Percentiles rank a stretch among this genome's conserved stretches.
phyloP scores from a whole-genome alignment of 2,797 vertebrate species.

The Emys orbicularis region DNA sequence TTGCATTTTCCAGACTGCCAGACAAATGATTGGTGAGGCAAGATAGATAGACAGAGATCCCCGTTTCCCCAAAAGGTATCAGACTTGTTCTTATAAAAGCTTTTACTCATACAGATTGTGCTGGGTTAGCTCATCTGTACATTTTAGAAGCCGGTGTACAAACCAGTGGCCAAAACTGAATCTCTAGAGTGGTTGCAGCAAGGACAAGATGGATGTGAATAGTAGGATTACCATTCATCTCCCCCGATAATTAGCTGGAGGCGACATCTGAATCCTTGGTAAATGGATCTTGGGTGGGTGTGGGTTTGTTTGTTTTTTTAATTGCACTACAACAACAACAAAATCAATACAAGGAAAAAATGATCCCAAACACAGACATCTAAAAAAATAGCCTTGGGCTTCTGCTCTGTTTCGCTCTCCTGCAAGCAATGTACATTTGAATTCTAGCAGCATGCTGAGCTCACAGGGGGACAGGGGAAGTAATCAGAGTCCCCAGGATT shows the following conservation, averaged over 20 bases:
- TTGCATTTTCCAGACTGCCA: background rate
- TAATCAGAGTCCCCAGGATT: background rate
- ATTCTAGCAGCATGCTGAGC: background rate
- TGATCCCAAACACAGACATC: background rate
- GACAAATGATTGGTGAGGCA: rapidly evolving
- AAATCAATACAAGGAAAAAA: background rate
- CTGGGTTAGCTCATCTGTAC: background rate
- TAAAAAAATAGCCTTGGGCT: background rate
- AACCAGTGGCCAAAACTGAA: constrained; percentile 3
- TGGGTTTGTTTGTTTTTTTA: background rate
- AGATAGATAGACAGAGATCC: rapidly evolving
- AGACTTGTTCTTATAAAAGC: background rate
- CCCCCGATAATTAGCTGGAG: background rate
- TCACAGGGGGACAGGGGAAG: background rate
- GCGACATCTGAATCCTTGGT: constrained; percentile 12
- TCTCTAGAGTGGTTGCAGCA: background rate
- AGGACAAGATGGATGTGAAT: constrained; percentile 42
- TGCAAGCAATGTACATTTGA: background rate
- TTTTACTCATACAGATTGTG: background rate
- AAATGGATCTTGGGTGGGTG: background rate
- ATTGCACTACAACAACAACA: background rate
- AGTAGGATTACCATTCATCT: constrained; percentile 11
- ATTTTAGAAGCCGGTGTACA: constrained; percentile 26
- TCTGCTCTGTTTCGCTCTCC: constrained; percentile 17
- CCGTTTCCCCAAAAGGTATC: background rate